Conservation (phyloP, 1,140 invertebrate species). For the Macrostomum lignano region DNA sequence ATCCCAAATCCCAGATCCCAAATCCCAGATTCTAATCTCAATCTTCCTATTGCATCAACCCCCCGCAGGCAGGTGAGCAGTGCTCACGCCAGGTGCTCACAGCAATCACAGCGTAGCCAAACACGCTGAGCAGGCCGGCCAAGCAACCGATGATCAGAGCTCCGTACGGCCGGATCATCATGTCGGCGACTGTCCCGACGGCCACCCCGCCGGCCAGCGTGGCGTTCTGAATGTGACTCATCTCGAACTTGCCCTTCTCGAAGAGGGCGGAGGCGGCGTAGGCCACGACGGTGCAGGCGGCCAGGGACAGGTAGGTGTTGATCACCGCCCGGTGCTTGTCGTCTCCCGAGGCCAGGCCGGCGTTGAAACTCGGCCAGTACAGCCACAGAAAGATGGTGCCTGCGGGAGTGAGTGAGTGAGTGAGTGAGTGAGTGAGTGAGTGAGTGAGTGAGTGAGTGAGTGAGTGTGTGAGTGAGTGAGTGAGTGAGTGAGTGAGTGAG, state of each 20-base stretch:
- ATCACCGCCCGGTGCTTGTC: slow-evolving; percentile 51
- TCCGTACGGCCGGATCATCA: slow-evolving; percentile 55
- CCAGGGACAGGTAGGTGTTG: slow-evolving; percentile 63
- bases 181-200: slow-evolving; percentile 36
- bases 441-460: no score
- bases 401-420: slow-evolving; percentile 17
- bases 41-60: no score
- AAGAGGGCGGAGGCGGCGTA: slow-evolving; percentile 51
- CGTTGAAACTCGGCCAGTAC: slow-evolving; percentile 85
- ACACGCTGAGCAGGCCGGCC: slow-evolving; percentile 49
- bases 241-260: slow-evolving; percentile 38
- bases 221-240: slow-evolving; percentile 31
- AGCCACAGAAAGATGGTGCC: slow-evolving; percentile 73
- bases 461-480: no score
- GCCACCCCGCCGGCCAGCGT: slow-evolving; percentile 34
- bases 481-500: no score
- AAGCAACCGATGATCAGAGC: slow-evolving; percentile 49
- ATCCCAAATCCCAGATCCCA: no score
- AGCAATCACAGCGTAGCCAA: no score
- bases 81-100: no score
- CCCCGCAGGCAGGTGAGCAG: no score
- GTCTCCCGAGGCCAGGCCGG: slow-evolving; percentile 39
- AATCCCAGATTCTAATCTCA: no score
- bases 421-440: no score
- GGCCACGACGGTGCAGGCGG: slow-evolving; percentile 47